Evolutionary conservation across 2,797 vertebrate species (phyloP).

Genomic region (Astyanax mexicanus): DNA sequence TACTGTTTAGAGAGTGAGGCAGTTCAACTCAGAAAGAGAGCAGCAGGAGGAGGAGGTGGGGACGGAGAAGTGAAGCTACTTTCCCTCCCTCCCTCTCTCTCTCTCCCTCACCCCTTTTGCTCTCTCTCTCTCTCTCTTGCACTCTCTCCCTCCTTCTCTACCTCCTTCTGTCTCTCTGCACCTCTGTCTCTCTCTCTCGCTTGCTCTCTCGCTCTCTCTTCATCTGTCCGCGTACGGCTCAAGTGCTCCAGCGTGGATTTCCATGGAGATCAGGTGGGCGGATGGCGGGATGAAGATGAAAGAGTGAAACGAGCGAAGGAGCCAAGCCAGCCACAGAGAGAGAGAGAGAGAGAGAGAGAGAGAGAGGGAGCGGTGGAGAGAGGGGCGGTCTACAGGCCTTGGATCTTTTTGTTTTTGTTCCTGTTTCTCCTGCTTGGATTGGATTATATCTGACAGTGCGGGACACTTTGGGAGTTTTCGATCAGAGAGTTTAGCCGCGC

Average conservation of each 20-base stretch:
- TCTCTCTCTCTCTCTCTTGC: neutral
- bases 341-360: too few relatives aligned
- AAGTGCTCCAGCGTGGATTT: constrained; percentile 30
- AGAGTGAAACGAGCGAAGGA: constrained; percentile 26
- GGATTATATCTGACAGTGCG: neutral
- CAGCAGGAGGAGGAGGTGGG: constrained; percentile 77
- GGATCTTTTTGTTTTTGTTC: neutral
- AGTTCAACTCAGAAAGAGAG: constrained; percentile 69
- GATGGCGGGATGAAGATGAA: neutral
- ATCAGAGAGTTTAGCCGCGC: constrained; percentile 71
- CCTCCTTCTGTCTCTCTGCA: neutral
- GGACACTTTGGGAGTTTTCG: constrained; percentile 41
- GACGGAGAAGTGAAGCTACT: constrained; percentile 65
- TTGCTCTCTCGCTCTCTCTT: constrained; percentile 16
- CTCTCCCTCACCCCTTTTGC: neutral
- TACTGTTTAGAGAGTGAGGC: constrained; percentile 71
- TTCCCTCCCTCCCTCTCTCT: constrained; percentile 14
- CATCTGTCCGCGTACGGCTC: neutral
- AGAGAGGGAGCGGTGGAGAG: constrained; percentile 16
- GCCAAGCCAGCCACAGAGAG: neutral
- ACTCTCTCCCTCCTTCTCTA: constrained; percentile 19
- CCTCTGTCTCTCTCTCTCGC: too few relatives aligned
- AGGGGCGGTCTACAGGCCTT: constrained; percentile 7
- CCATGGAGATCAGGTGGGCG: constrained; percentile 35
- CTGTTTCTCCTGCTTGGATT: neutral